phyloP scores from a whole-genome alignment of 1,140 invertebrate genomes.

The Drosophila ananassae region DNA sequence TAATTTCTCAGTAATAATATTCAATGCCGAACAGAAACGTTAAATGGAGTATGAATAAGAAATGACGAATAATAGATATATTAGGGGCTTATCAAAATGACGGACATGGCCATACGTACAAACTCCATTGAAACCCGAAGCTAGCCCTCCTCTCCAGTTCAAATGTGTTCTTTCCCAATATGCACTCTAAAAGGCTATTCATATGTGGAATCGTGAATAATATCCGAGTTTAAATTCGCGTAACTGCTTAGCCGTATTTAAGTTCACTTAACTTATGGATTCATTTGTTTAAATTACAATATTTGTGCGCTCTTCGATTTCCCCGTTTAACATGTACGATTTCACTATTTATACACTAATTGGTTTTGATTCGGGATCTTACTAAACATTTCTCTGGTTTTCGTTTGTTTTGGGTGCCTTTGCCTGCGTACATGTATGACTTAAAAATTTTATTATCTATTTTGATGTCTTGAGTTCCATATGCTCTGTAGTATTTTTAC shows the following conservation, averaged over 20 bases:
- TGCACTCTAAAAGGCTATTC: background rate
- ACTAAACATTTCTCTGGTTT: conserved; percentile 17
- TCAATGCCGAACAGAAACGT: too few relatives aligned
- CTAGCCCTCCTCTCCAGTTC: background rate
- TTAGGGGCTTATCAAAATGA: background rate
- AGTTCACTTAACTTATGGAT: conserved; percentile 71
- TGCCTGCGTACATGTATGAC: conserved; percentile 8
- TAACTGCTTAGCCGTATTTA: conserved; percentile 53
- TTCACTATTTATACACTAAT: conserved; percentile 61
- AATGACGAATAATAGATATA: background rate
- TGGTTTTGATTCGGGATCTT: conserved; percentile 52
- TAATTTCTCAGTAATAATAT: too few relatives aligned
- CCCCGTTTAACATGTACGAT: conserved; percentile 47
- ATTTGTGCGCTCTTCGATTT: conserved; percentile 79
- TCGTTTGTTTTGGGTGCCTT: conserved; percentile 6
- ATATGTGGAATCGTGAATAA: conserved; percentile 40
- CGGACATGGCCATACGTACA: background rate
- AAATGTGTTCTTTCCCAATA: background rate
- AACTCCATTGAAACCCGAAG: background rate
- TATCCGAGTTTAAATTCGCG: conserved; percentile 57
- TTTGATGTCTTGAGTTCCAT: conserved; percentile 2
- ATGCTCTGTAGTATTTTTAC: background rate
- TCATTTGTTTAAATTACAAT: conserved; percentile 70
- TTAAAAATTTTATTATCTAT: background rate
- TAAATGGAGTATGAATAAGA: too few relatives aligned